phyloP scores from a whole-genome alignment of 2,113 vertebrate genomes.

The Nanorana parkeri region DNA sequence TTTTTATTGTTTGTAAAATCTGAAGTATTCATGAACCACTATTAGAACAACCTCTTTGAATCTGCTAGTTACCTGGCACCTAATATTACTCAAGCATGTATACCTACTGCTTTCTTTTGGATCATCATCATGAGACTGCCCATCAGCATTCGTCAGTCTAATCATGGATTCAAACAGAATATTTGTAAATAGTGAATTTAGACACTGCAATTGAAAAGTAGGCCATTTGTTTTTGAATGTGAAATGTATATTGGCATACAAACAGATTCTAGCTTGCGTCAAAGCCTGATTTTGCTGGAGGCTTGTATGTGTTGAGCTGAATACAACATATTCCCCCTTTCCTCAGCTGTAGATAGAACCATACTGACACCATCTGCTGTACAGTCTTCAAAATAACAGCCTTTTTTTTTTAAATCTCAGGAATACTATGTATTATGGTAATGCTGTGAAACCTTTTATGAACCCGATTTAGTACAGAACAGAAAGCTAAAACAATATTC shows the following conservation, averaged over 20 bases:
- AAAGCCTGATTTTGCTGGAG: slow-evolving; percentile 15
- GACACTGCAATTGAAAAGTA: neutral
- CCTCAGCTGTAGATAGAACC: slow-evolving; percentile 37
- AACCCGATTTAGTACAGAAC: neutral
- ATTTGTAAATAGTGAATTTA: neutral
- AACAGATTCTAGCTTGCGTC: slow-evolving; percentile 20
- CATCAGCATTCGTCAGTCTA: too few relatives aligned
- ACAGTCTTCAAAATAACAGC: neutral
- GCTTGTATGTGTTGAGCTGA: slow-evolving; percentile 36
- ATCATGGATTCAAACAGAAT: neutral
- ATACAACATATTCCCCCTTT: slow-evolving; percentile 24
- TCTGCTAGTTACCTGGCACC: too few relatives aligned
- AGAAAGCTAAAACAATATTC: neutral
- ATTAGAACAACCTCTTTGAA: too few relatives aligned
- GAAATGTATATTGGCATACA: slow-evolving; percentile 40
- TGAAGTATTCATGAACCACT: too few relatives aligned
- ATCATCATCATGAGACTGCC: too few relatives aligned
- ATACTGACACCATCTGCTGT: slow-evolving; percentile 46
- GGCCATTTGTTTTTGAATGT: slow-evolving; percentile 21
- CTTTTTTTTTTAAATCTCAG: slow-evolving; percentile 19
- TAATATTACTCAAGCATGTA: too few relatives aligned
- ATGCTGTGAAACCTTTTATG: neutral
- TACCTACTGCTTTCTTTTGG: too few relatives aligned
- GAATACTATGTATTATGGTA: neutral
- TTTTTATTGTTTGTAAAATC: too few relatives aligned